Percentiles rank a stretch among this genome's conserved stretches.
Conservation (phyloP, 1,140 invertebrate genomes). For the Subanguina moxae region DNA sequence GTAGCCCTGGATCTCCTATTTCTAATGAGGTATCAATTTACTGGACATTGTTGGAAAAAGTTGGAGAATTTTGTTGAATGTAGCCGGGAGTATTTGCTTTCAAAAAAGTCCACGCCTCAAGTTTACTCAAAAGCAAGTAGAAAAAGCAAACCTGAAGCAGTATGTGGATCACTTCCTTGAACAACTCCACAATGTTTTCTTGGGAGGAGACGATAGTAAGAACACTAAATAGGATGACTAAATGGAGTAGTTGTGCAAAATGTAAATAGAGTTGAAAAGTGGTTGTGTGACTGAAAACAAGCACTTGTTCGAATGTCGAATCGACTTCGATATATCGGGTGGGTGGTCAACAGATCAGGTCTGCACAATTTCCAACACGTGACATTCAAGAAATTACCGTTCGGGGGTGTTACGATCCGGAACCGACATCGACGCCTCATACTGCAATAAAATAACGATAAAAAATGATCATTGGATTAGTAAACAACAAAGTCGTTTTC, state of each 20-base stretch:
- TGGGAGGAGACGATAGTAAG: neutral
- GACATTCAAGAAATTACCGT: neutral
- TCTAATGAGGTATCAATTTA: no score
- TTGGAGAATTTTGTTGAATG: no score
- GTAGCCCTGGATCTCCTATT: no score
- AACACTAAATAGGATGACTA: neutral
- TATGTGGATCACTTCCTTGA: neutral
- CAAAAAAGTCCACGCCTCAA: no score
- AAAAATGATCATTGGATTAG: no score
- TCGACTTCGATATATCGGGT: neutral
- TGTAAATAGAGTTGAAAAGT: neutral
- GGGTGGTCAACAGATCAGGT: neutral
- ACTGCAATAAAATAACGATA: neutral
- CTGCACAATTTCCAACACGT: neutral
- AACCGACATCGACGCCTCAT: constrained; percentile 2
- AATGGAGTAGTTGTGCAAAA: neutral
- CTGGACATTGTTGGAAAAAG: no score
- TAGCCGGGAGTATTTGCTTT: neutral
- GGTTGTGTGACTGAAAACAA: neutral
- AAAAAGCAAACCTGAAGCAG: neutral
- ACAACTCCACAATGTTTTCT: neutral
- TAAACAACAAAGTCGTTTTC: no score
- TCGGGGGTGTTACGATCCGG: neutral
- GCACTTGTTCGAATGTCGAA: neutral
- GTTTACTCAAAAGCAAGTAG: no score